Base-by-base conservation (phyloP, 1,140 invertebrate genomes). In the Heliconius eleuchia region DNA sequence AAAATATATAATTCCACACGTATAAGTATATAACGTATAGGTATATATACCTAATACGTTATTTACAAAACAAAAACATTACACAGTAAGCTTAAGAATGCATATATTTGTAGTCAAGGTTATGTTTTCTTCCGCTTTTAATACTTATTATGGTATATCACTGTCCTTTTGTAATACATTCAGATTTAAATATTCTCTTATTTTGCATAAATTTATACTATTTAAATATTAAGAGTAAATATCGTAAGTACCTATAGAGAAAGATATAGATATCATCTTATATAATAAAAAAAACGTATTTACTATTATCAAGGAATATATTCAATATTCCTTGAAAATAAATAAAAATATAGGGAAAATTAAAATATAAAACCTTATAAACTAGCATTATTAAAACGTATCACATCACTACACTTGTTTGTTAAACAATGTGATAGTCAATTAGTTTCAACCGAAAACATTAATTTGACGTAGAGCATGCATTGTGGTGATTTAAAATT, bases 401-500 rank as follows among this genome's bases (percentile, higher is more conserved):
- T 16, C 11, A 30, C 23, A 66, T 66, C 23, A 16, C 60, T 66
- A 66, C 13, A 66, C 13, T 66, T 66, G 60, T 66, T 66, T 66
- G 60, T 30, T 66, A 66, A 66, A 66, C 60, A 27, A 18, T 30
- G 23, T 66, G 60, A 66, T 66, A 66, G 60, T 66, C 27, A 66
- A 66, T 66, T 66, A 66, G 23, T 66, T 30, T 18, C 13, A 66
- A 66, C 60, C 4, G 60, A 66, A 66, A 66, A 66, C 23, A 66
- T 66, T n/a, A 66, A 66, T 66, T 66, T 66, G 11, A 73, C 60
- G 3, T 66, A 66, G 27, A 23, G 3, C 79, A 80, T 80, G 75
- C 72, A 46, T 30, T 60, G 18, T 77, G 37, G 30, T 27, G 46
- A 66, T 66, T 77, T 73, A 80, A 76, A 80, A 83, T 82, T 85